Evolutionary conservation across 2,888 invertebrate genomes (phyloP).

Genomic region (Leptinotarsa juncta): DNA sequence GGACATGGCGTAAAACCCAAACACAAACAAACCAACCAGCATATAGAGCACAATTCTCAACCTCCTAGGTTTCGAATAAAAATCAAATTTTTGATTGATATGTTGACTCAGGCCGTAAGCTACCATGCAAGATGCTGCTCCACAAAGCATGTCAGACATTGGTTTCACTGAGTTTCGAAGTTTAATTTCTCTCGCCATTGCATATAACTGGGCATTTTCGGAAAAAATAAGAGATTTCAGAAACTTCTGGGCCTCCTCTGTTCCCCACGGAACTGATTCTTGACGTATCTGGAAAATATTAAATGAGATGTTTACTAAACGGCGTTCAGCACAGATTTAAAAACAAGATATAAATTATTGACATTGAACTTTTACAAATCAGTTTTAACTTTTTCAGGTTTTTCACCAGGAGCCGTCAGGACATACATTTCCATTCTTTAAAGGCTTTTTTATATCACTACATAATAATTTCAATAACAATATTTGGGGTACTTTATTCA

Average conservation of each 20-base stretch:
- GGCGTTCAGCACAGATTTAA: too few relatives aligned
- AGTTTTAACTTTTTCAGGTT: too few relatives aligned
- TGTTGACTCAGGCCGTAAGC: conserved; percentile 69
- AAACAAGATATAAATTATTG: too few relatives aligned
- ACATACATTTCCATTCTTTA: too few relatives aligned
- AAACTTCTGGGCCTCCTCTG: conserved; percentile 73
- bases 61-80: conserved; percentile 69
- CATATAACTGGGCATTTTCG: conserved; percentile 83
- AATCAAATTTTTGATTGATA: conserved; percentile 69
- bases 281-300: conserved; percentile 69
- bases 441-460: too few relatives aligned
- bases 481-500: too few relatives aligned
- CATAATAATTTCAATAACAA: too few relatives aligned
- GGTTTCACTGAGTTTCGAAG: conserved; percentile 72
- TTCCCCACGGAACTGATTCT: conserved; percentile 74
- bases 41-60: conserved; percentile 69
- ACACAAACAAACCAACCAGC: conserved; percentile 70
- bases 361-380: too few relatives aligned
- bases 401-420: too few relatives aligned
- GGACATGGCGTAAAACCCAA: conserved; percentile 73
- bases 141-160: conserved; percentile 70
- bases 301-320: too few relatives aligned
- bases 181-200: conserved; percentile 80
- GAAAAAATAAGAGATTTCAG: conserved; percentile 78
- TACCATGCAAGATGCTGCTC: conserved; percentile 66